Conservation (phyloP, 2,888 invertebrate genomes). For the Clanis bilineata region DNA sequence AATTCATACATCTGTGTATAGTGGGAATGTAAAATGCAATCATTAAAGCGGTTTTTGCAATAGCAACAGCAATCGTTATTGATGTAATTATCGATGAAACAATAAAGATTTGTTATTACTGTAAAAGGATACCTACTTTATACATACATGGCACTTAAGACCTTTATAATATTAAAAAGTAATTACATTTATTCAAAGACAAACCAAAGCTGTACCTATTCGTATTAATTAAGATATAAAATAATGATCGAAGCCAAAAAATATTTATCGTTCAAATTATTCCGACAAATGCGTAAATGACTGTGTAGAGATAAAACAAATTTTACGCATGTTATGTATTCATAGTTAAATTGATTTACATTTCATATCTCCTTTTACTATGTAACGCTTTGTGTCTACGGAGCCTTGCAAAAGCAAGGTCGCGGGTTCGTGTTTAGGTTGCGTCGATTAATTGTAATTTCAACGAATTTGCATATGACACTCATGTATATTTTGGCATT, state of each 20-base stretch:
- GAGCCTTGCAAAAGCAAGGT: background rate
- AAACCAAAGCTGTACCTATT: background rate
- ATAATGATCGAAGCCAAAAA: background rate
- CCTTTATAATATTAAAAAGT: too few species aligned
- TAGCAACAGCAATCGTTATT: too few species aligned
- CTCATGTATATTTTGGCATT: slow-evolving; percentile 6
- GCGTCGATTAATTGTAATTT: slow-evolving; percentile 2
- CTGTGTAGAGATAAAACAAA: background rate
- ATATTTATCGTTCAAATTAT: background rate
- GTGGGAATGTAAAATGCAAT: background rate
- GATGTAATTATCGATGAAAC: too few species aligned
- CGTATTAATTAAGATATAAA: too few species aligned
- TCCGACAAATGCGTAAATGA: background rate
- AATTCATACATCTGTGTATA: background rate
- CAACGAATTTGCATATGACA: slow-evolving; percentile 3
- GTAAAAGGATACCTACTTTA: too few species aligned
- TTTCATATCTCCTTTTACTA: slow-evolving; percentile 1
- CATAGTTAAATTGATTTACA: background rate
- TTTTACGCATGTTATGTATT: background rate
- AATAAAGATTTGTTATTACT: too few species aligned
- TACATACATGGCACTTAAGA: too few species aligned
- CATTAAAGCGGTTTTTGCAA: too few species aligned
- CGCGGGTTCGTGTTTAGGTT: background rate
- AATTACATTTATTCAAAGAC: too few species aligned
- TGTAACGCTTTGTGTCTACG: background rate